A percentile compares a stretch with the other conserved stretches of the same genome.
These are phyloP conservation scores for Atopsyche davidsoni DNA, from an alignment of 1,140 invertebrate species.

Conservation along the genomic window DNA sequence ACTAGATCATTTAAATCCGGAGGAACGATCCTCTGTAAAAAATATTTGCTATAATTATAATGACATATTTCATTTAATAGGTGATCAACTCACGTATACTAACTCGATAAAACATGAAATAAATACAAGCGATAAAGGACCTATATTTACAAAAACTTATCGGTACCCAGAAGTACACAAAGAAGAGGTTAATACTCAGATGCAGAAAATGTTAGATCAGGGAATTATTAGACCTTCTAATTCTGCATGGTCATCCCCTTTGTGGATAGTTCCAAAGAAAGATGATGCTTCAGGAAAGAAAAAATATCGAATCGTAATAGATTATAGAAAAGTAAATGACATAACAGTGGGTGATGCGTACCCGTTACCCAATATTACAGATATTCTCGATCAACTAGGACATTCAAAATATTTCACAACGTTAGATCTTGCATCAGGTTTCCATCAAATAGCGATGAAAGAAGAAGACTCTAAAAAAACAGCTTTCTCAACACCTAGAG, in stretches of 20 bases:
- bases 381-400: slow-evolving; percentile 34
- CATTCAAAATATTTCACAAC: slow-evolving; percentile 33
- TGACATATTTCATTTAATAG: slow-evolving; percentile 29
- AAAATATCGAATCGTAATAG: slow-evolving; percentile 39
- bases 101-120: slow-evolving; percentile 31
- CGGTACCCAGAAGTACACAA: slow-evolving; percentile 36
- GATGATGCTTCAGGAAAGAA: slow-evolving; percentile 35
- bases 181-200: slow-evolving; percentile 38
- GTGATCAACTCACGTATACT: slow-evolving; percentile 15
- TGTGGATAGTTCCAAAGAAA: slow-evolving; percentile 42
- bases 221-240: slow-evolving; percentile 36
- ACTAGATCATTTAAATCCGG: slow-evolving; percentile 28
- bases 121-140: slow-evolving; percentile 25
- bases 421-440: slow-evolving; percentile 34
- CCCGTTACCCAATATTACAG: slow-evolving; percentile 47
- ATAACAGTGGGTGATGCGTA: slow-evolving; percentile 41
- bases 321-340: slow-evolving; percentile 38
- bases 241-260: slow-evolving; percentile 35
- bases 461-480: slow-evolving; percentile 36
- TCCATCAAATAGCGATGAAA: slow-evolving; percentile 35
- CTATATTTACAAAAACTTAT: slow-evolving; percentile 34
- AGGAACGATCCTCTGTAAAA: slow-evolving; percentile 20
- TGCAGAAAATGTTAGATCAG: slow-evolving; percentile 39
- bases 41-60: slow-evolving; percentile 27
- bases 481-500: slow-evolving; percentile 33